These are phyloP conservation scores for Oxyruncus cristatus DNA, from an alignment of 2,113 vertebrate species.

Conservation along the genomic window DNA sequence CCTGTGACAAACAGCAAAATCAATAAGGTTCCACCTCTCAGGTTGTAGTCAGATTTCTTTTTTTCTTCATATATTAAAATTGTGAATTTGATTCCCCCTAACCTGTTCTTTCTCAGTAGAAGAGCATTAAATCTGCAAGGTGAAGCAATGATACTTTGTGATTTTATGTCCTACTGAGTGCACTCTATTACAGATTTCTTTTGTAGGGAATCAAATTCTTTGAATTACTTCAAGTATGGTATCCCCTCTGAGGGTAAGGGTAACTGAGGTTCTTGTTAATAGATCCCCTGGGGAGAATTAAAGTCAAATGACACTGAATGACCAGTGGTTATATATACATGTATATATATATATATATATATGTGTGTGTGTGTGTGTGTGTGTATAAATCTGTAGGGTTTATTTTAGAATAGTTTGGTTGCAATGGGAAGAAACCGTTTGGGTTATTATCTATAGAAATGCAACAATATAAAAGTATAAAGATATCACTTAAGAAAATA, in stretches of 20 bases:
- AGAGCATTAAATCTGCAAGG: not conserved
- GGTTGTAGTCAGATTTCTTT: not conserved
- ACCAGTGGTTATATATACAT: not conserved
- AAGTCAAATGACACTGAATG: not conserved
- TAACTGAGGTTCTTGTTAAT: not conserved
- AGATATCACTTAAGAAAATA: not conserved
- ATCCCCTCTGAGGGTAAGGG: no score
- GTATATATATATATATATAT: not conserved
- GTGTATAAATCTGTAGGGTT: not conserved
- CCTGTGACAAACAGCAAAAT: conserved; percentile 18
- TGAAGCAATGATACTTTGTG: not conserved
- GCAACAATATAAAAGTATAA: not conserved
- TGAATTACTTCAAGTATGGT: not conserved
- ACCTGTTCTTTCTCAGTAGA: not conserved
- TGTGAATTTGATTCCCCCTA: not conserved
- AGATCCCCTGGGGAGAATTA: not conserved
- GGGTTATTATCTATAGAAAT: not conserved
- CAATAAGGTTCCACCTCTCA: not conserved
- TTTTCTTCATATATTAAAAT: not conserved
- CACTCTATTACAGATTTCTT: not conserved
- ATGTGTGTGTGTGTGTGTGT: no score
- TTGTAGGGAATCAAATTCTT: not conserved
- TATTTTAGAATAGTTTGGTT: not conserved
- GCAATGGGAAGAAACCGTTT: not conserved
- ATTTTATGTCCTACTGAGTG: not conserved